phyloP scores from a whole-genome alignment of 2,113 vertebrate genomes.

The Semnornis frantzii region DNA sequence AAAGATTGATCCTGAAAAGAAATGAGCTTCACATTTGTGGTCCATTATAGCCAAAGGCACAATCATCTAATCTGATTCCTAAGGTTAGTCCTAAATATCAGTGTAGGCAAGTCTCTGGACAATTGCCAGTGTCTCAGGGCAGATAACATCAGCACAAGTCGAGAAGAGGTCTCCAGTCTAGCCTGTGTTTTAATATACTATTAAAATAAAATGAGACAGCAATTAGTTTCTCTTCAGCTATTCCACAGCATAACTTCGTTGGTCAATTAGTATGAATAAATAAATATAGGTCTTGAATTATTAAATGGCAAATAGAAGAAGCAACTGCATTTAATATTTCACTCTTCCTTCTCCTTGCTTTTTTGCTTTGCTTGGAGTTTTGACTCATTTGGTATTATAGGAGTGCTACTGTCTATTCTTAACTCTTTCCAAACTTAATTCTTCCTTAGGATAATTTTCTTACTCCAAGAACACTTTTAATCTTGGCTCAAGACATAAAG shows the following conservation, averaged over 20 bases:
- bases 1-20: slow-evolving; percentile 29
- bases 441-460: not conserved
- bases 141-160: slow-evolving; percentile 58
- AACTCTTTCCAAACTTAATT: slow-evolving; percentile 21
- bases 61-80: slow-evolving; percentile 53
- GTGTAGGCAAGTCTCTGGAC: slow-evolving; percentile 56
- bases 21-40: slow-evolving; percentile 28
- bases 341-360: slow-evolving; percentile 40
- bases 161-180: slow-evolving; percentile 56
- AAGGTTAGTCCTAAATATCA: slow-evolving; percentile 55
- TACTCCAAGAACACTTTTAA: not conserved
- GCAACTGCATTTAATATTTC: slow-evolving; percentile 60
- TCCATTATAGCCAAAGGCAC: slow-evolving; percentile 40
- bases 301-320: slow-evolving; percentile 65
- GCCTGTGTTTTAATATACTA: slow-evolving; percentile 47
- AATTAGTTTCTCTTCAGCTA: slow-evolving; percentile 74
- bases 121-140: slow-evolving; percentile 41
- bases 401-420: not conserved
- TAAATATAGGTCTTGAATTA: slow-evolving; percentile 73
- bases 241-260: slow-evolving; percentile 65
- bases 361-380: slow-evolving; percentile 43
- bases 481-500: not conserved
- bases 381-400: not conserved
- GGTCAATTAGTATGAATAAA: slow-evolving; percentile 77
- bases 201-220: slow-evolving; percentile 71